Evolutionary conservation across 2,797 vertebrate species (phyloP), one percentile per base, ranked within the genome.

Genomic region (Xenops minutus): DNA sequence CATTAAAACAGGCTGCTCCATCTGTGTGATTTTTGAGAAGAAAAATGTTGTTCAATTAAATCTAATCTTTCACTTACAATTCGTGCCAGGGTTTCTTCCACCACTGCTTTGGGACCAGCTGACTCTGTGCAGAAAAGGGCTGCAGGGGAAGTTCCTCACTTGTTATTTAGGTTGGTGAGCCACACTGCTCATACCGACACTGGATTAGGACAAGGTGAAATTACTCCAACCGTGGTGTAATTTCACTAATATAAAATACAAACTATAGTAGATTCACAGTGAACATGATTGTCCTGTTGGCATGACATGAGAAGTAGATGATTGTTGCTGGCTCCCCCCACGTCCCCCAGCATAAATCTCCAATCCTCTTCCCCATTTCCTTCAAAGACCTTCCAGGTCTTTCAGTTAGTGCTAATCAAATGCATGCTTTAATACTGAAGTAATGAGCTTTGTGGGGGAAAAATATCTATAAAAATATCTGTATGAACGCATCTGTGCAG

Each of bases 21-120:
- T 94, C 87, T 89, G 79, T 76, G 73, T 92, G 66, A 93, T 94
- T 89, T 94, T 96, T 91, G 52, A 1, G 0, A 84, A 86, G 56
- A 51, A 86, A 93, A 95, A 94, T 94, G 85, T 81, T 27, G 0
- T 86, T 95, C 77, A 92, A 69, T 91, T 95, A 93, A 89, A 97
- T 72, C 21, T 73, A 94, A 88, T 93, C 89, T 94, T 89, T 39
- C 0, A 0, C 51, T 86, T 86, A n/a, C 10, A 76, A 4, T 26
- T 76, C 76, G 81, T 79, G 51, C 63, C 37, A 76, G 78, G 24
- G n/a, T 82, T 79, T 56, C 62, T 82, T 89, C 37, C 68, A 72
- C 30, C 0, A 0, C 64, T 91, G 68, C 39, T 80, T 51, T 92
- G 56, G 43, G 27, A 43, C 29, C 37, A 73, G 48, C 24, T 92